phyloP scores from a whole-genome alignment of 1,140 invertebrate genomes.

The Bursaphelenchus mucronatus region DNA sequence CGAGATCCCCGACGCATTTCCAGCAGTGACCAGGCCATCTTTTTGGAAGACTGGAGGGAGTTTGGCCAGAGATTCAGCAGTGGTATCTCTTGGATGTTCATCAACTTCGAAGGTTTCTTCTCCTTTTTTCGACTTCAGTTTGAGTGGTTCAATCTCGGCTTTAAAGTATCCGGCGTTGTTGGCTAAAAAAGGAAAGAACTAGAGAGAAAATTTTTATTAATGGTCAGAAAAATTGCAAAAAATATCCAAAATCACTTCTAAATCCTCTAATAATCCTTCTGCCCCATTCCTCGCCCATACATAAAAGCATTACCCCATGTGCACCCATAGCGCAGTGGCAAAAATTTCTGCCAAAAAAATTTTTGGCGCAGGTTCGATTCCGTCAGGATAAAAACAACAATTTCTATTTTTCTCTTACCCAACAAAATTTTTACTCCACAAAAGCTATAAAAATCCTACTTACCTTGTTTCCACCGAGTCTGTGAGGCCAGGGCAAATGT shows the following conservation, averaged over 20 bases:
- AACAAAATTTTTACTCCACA: too few relatives aligned
- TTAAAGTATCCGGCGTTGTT: slow-evolving; percentile 81
- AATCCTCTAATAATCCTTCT: slow-evolving; percentile 1
- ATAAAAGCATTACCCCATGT: too few relatives aligned
- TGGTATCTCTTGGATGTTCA: slow-evolving; percentile 86
- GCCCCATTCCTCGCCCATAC: too few relatives aligned
- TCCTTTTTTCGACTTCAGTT: slow-evolving; percentile 75
- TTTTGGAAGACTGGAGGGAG: slow-evolving; percentile 89
- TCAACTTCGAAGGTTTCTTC: slow-evolving; percentile 75
- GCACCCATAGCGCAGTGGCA: too few relatives aligned
- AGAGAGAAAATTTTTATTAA: slow-evolving; percentile 22
- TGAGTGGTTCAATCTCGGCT: slow-evolving; percentile 81
- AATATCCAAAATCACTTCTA: not conserved
- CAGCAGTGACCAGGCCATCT: slow-evolving; percentile 88
- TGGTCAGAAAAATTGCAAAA: not conserved
- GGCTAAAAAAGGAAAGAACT: slow-evolving; percentile 66
- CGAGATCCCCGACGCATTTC: slow-evolving; percentile 90
- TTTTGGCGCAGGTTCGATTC: too few relatives aligned
- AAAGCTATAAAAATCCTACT: not conserved
- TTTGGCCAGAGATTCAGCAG: slow-evolving; percentile 77
- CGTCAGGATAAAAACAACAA: too few relatives aligned
- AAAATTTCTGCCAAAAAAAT: too few relatives aligned
- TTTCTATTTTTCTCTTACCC: too few relatives aligned
- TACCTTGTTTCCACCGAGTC: slow-evolving; percentile 63
- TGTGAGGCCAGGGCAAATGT: slow-evolving; percentile 78